Conservation (phyloP, 2,797 vertebrate genomes). For the Potorous gilbertii region DNA sequence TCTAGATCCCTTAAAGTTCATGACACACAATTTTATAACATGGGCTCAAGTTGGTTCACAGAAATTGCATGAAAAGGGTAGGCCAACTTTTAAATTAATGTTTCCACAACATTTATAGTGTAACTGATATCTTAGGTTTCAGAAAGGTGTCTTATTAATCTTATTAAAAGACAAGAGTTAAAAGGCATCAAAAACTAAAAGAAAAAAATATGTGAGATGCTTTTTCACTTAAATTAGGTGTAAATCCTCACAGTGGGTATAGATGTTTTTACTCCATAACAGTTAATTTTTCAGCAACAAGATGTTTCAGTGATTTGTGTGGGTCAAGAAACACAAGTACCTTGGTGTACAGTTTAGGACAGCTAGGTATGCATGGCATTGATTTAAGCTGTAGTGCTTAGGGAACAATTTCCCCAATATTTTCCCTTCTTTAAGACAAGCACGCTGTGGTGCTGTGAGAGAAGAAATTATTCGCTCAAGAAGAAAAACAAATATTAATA, state of each 20-base stretch:
- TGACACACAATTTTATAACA: not conserved
- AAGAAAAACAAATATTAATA: slow-evolving; percentile 80
- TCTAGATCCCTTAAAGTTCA: not conserved
- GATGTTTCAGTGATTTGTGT: not conserved
- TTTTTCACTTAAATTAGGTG: not conserved
- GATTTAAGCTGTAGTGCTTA: not conserved
- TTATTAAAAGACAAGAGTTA: not conserved
- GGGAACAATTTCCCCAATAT: not conserved
- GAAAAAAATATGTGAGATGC: not conserved
- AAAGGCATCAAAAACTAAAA: not conserved
- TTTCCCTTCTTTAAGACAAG: slow-evolving; percentile 1
- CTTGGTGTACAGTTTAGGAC: not conserved
- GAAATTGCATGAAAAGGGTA: not conserved
- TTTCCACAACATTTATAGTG: not conserved
- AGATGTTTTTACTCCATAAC: not conserved
- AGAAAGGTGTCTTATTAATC: not conserved
- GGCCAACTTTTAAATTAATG: not conserved
- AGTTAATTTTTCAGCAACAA: not conserved
- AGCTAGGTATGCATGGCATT: not conserved
- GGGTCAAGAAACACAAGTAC: not conserved
- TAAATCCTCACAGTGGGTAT: not conserved
- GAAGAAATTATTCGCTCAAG: slow-evolving; percentile 77
- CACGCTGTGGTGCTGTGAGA: slow-evolving; percentile 56
- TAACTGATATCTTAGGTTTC: not conserved
- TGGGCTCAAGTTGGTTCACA: not conserved